Base-by-base conservation (phyloP, 1,140 invertebrate species). In the Sinonovacula constricta region DNA sequence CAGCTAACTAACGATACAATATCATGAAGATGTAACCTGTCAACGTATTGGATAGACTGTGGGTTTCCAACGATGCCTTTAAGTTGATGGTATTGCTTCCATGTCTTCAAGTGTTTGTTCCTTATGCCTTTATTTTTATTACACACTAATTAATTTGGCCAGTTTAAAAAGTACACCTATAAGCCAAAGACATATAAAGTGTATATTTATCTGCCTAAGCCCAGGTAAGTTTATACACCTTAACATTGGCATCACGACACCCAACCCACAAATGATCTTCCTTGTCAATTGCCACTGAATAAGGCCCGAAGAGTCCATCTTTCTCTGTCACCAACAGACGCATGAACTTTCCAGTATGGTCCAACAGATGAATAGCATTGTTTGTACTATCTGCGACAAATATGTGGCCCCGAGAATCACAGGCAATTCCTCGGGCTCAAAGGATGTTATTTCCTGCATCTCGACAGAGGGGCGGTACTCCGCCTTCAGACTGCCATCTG, bases 401-500 rank as follows among this genome's bases (percentile, higher is more conserved):
- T 26, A 77, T 77, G 24, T 77, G 74, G 0, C 74, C 74, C 22
- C 74, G 31, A 5, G 62, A n/a, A 26, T 77, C 74, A 24, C 74
- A 77, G 15, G 74, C 63, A 14, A 77, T 67, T 24, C 74, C 74
- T 14, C 74, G 74, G 74, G 74, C 36, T 77, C 74, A 30, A 77
- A 77, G 3, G 30, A 22, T 10, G 10, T 53, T 28, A 59, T 68
- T 24, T 49, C 60, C 26, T 56, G 51, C 22, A n/a, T 56, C 39
- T 65, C 57, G 7, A 18, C 7, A 22, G 5, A 39, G 30, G 63
- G 63, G 36, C 15, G 30, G 26, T 77, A 77, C n/a, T 67, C 65
- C 18, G 63, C 60, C 33, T 77, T 77, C 2, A 77, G 33, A n/a
- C 59, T 57, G 1, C 74, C 74, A 33, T 34, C 30, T 30, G 26